Base-by-base conservation (phyloP, 2,113 vertebrate species). In the Motacilla tschutschensis region DNA sequence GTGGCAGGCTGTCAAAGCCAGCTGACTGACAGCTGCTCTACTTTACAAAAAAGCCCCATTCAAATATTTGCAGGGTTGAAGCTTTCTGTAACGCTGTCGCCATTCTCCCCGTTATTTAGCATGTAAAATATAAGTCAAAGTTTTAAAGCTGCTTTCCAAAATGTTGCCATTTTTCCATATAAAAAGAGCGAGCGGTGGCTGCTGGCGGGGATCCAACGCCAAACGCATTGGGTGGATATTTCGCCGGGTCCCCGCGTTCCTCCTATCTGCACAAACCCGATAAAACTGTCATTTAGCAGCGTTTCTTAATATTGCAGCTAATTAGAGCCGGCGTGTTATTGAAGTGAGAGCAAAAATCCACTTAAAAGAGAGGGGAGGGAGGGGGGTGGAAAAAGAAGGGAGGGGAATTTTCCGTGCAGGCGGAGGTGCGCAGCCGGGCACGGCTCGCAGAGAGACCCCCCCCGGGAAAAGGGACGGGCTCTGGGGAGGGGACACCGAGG, bases 1-100 rank as follows among this genome's bases (percentile, higher is more conserved):
- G 96, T 97, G 96, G 97, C 97, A 97, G 97, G 95, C 97, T 99
- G 98, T 98, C 98, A 98, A 95, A 97, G 94, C 95, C 98, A 97
- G 96, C 97, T 98, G 98, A 98, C 95, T 97, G 96, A 97, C 98
- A 98, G 97, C 97, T 98, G 98, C 97, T 97, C 93, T 77, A 71
- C 95, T 95, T 95, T 87, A 95, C 97, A 97, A 94, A 96, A 97
- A 92, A 95, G 94, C 89, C 81, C 95, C 95, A 96, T 95, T 97
- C 97, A 97, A 96, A 97, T 96, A 96, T 96, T 97, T 96, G 95
- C 96, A 97, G 94, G 94, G 94, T 96, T 85, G 93, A 96, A 96
- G 93, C 96, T 94, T 95, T 95, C 83, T 93, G 94, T 86, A 91
- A 91, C 84, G 95, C 94, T 89, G 94, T 90, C 89, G 93, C 96